Percentiles rank a stretch among this genome's conserved stretches.
These are phyloP conservation scores for Spisula solida DNA, from an alignment of 2,888 invertebrate species.

Conservation along the genomic window DNA sequence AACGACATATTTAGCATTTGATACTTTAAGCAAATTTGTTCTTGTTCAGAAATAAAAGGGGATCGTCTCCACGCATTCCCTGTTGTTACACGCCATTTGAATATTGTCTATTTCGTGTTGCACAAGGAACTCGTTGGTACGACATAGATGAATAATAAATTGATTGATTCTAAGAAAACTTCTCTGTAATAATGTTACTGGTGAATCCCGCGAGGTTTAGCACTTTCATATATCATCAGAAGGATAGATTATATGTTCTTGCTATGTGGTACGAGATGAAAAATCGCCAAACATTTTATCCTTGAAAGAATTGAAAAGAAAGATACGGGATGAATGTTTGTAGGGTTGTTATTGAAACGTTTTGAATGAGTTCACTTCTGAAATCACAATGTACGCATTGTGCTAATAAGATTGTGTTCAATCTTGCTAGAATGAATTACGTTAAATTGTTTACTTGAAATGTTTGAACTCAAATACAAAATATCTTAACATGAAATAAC, in stretches of 20 bases:
- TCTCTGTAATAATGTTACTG: constrained; percentile 24
- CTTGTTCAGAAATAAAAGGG: neutral
- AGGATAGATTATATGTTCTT: constrained; percentile 6
- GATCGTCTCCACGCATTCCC: constrained; percentile 5
- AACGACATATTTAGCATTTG: neutral
- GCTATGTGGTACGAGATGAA: constrained; percentile 8
- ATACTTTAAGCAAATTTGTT: neutral
- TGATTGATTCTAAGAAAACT: constrained; percentile 28
- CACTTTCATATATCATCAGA: constrained; percentile 18
- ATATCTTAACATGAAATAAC: too few relatives aligned
- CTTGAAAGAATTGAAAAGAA: neutral
- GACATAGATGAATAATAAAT: constrained; percentile 22
- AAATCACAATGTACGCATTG: neutral
- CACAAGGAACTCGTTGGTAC: constrained; percentile 5
- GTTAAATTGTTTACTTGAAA: too few relatives aligned
- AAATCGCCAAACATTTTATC: constrained; percentile 10
- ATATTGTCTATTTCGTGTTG: constrained; percentile 2
- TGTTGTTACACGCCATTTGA: constrained; percentile 5
- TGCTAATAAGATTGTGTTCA: neutral
- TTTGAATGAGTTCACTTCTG: neutral
- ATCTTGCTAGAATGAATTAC: neutral
- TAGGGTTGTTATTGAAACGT: neutral
- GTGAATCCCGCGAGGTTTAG: neutral
- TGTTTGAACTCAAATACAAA: too few relatives aligned
- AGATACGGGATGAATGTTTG: neutral